Conservation (phyloP, 2,888 invertebrate species). For the Dolichomitus sp. region DNA sequence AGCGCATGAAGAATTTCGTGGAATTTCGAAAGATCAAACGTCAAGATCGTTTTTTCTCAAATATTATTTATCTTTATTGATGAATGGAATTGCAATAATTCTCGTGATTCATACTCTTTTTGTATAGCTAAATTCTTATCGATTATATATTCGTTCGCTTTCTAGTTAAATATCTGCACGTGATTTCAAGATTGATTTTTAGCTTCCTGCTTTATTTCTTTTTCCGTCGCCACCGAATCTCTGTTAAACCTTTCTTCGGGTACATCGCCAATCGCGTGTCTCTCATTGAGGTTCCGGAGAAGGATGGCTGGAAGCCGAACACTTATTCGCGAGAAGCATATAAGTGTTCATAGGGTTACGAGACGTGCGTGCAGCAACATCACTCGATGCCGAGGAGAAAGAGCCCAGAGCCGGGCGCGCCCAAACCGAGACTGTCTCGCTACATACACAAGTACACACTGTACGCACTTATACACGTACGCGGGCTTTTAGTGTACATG, state of each 20-base stretch:
- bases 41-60: background rate
- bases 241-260: background rate
- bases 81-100: background rate
- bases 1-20: slow-evolving; percentile 36
- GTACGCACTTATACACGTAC: slow-evolving; percentile 25
- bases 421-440: slow-evolving; percentile 63
- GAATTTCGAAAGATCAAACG: slow-evolving; percentile 27
- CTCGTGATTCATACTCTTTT: background rate
- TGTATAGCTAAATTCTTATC: background rate
- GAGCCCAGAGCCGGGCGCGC: slow-evolving; percentile 63
- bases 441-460: background rate
- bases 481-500: slow-evolving; percentile 23
- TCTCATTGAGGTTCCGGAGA: slow-evolving; percentile 28
- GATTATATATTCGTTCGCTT: background rate
- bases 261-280: slow-evolving; percentile 8
- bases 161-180: background rate
- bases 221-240: background rate
- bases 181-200: background rate
- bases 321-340: slow-evolving; percentile 31
- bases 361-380: slow-evolving; percentile 45
- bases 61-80: background rate
- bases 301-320: background rate
- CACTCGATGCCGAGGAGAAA: slow-evolving; percentile 43
- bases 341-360: slow-evolving; percentile 52
- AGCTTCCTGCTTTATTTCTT: background rate